Percentiles rank a stretch among this genome's conserved stretches.
phyloP scores from a whole-genome alignment of 2,888 invertebrate species.

The Rotaria magnacalcarata region DNA sequence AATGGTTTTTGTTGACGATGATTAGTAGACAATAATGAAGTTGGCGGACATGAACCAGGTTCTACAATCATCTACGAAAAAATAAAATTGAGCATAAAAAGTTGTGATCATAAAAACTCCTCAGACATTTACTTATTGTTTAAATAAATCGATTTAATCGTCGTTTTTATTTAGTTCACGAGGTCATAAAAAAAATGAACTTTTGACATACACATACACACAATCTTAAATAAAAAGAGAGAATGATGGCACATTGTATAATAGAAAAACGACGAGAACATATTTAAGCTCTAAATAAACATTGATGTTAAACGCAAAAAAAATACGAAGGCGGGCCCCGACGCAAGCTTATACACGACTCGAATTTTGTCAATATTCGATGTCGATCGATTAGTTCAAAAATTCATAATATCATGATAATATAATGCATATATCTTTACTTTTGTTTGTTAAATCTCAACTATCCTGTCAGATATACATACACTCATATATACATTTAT shows the following conservation, averaged over 20 bases:
- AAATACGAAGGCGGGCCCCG: slow-evolving; percentile 9
- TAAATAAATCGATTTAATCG: not conserved
- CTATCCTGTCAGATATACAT: not conserved
- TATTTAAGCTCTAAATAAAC: slow-evolving; percentile 13
- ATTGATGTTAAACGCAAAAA: not conserved
- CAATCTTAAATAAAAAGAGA: not conserved
- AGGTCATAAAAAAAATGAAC: slow-evolving; percentile 5
- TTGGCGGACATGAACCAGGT: not conserved
- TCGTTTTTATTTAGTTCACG: not conserved
- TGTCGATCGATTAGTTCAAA: slow-evolving; percentile 3
- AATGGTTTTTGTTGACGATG: not conserved
- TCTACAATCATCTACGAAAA: not conserved
- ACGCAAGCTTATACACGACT: not conserved
- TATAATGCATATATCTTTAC: not conserved
- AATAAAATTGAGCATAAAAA: not conserved
- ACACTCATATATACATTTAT: not conserved
- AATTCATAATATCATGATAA: not conserved
- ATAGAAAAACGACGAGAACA: not conserved
- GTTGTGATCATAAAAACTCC: not conserved
- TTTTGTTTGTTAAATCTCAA: slow-evolving; percentile 9
- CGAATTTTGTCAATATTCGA: slow-evolving; percentile 9
- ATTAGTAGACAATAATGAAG: not conserved
- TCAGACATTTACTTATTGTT: not conserved
- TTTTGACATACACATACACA: not conserved
- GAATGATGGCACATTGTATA: slow-evolving; percentile 18